Conservation (phyloP, 1,140 invertebrate genomes). For the Cyclina sinensis region DNA sequence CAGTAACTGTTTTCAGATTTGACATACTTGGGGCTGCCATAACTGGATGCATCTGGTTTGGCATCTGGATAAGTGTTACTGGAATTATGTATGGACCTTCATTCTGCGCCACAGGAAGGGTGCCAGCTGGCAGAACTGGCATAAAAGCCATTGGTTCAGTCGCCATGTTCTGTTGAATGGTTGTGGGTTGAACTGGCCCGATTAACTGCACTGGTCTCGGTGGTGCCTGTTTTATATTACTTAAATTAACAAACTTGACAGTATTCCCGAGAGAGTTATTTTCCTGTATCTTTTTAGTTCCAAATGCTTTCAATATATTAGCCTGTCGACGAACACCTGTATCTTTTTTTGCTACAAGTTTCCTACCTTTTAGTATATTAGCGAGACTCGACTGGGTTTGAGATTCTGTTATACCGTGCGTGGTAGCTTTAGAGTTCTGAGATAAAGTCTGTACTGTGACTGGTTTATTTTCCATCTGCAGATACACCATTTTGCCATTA, state of each 20-base stretch:
- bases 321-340: slow-evolving; percentile 16
- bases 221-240: not conserved
- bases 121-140: not conserved
- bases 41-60: not conserved
- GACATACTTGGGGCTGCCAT: not conserved
- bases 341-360: slow-evolving; percentile 28
- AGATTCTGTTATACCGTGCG: not conserved
- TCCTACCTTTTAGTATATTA: slow-evolving; percentile 28
- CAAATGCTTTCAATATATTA: slow-evolving; percentile 42
- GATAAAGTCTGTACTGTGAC: not conserved
- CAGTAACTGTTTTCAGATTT: not conserved
- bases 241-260: slow-evolving; percentile 4
- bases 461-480: slow-evolving; percentile 44
- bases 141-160: slow-evolving; percentile 22
- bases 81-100: slow-evolving; percentile 12
- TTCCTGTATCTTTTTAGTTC: not conserved
- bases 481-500: slow-evolving; percentile 58
- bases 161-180: not conserved
- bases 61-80: slow-evolving; percentile 29
- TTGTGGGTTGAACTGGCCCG: not conserved
- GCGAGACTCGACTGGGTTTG: not conserved
- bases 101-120: slow-evolving; percentile 12
- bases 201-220: not conserved
- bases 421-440: not conserved
- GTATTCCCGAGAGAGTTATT: not conserved